Conservation (phyloP, 2,797 vertebrate genomes). For the Ateles fusciceps region DNA sequence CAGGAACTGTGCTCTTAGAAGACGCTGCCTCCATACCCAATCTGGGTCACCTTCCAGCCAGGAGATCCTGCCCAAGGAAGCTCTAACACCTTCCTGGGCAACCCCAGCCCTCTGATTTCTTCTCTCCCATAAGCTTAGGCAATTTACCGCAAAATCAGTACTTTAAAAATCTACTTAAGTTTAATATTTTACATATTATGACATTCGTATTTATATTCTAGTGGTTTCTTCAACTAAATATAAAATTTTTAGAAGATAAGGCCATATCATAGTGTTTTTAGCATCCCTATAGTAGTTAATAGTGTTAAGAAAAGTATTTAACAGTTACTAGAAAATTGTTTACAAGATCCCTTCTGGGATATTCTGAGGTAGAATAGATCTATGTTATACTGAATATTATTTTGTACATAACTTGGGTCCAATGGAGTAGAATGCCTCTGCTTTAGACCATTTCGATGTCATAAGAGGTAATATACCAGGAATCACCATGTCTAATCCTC, state of each 20-base stretch:
- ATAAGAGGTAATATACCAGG: neutral
- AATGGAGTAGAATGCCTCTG: neutral
- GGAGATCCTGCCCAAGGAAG: neutral
- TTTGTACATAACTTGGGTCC: neutral
- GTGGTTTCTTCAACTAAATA: neutral
- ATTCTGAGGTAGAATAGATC: neutral
- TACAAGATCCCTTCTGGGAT: neutral
- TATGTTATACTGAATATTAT: neutral
- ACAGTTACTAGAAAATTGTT: neutral
- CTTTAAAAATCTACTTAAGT: neutral
- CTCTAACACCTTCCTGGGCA: neutral
- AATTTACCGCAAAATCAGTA: neutral
- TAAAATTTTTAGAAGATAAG: slow-evolving; percentile 2
- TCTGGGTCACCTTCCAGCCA: neutral
- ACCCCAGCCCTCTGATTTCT: neutral
- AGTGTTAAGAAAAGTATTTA: slow-evolving; percentile 23
- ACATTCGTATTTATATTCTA: neutral
- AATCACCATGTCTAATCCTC: neutral
- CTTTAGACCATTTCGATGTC: neutral
- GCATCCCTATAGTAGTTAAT: neutral
- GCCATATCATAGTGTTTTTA: neutral
- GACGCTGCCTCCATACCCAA: neutral
- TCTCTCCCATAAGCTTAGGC: neutral
- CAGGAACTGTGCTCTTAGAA: neutral
- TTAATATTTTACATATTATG: slow-evolving; percentile 20